These are phyloP conservation scores for Oedothorax gibbosus DNA, from an alignment of 1,140 invertebrate species.

Conservation along the genomic window DNA sequence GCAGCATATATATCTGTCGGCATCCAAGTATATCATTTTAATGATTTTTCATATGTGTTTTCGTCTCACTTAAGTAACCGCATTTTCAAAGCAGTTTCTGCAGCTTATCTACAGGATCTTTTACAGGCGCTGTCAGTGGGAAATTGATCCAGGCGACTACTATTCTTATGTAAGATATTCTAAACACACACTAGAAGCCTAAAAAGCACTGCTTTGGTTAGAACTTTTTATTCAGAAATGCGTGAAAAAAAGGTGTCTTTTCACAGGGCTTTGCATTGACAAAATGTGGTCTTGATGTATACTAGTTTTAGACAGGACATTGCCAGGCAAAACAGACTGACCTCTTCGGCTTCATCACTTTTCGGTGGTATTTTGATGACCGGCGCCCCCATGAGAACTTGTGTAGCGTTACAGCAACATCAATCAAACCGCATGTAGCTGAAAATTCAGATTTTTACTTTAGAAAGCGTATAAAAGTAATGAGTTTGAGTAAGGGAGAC, in stretches of 20 bases:
- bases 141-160: neutral
- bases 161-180: neutral
- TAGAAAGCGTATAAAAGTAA: too few species aligned
- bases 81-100: neutral
- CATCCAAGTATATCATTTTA: conserved; percentile 28
- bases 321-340: too few species aligned
- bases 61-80: neutral
- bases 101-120: neutral
- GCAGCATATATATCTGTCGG: conserved; percentile 3
- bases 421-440: too few species aligned
- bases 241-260: neutral
- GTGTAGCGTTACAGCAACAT: too few species aligned
- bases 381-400: too few species aligned
- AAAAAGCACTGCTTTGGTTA: neutral
- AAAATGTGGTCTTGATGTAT: neutral
- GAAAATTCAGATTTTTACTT: too few species aligned
- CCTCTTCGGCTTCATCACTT: too few species aligned
- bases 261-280: neutral
- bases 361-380: too few species aligned
- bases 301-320: neutral
- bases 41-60: conserved; percentile 14
- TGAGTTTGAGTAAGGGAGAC: too few species aligned
- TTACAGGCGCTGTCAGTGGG: neutral
- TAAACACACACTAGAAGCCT: neutral
- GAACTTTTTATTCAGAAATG: neutral